Conservation (phyloP, 1,140 invertebrate species). For the Procambarus virginalis region DNA sequence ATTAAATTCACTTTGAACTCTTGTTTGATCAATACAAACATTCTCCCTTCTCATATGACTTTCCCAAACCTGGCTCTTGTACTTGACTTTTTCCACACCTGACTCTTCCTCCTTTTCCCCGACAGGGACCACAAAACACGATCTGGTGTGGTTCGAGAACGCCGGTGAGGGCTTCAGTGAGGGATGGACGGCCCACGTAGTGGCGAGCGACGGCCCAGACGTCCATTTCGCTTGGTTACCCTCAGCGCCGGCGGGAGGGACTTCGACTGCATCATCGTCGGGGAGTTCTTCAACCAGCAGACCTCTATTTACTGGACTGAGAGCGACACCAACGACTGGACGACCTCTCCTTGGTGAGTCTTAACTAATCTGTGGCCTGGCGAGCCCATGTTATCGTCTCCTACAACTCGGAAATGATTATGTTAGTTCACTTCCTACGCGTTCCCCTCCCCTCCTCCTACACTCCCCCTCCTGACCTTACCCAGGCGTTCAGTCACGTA, state of each 20-base stretch:
- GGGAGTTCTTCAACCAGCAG: conserved; percentile 73
- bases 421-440: too few relatives aligned
- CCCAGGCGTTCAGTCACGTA: not conserved
- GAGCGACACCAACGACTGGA: conserved; percentile 71
- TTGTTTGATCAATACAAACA: too few relatives aligned
- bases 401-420: too few relatives aligned
- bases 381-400: too few relatives aligned
- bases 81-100: too few relatives aligned
- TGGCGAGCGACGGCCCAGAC: conserved; percentile 72
- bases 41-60: too few relatives aligned
- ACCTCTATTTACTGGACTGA: conserved; percentile 74
- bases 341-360: conserved; percentile 71
- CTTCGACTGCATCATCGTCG: conserved; percentile 73
- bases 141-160: conserved; percentile 67
- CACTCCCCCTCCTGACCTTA: too few relatives aligned
- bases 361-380: too few relatives aligned
- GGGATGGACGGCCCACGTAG: conserved; percentile 72
- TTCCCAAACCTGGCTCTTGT: too few relatives aligned
- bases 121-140: conserved; percentile 6
- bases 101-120: not conserved
- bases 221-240: conserved; percentile 73
- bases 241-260: conserved; percentile 71
- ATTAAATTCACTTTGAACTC: too few relatives aligned
- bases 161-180: conserved; percentile 56
- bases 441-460: too few relatives aligned